Base-by-base conservation (phyloP, 1,140 invertebrate species). In the Leptopilina boulardi region DNA sequence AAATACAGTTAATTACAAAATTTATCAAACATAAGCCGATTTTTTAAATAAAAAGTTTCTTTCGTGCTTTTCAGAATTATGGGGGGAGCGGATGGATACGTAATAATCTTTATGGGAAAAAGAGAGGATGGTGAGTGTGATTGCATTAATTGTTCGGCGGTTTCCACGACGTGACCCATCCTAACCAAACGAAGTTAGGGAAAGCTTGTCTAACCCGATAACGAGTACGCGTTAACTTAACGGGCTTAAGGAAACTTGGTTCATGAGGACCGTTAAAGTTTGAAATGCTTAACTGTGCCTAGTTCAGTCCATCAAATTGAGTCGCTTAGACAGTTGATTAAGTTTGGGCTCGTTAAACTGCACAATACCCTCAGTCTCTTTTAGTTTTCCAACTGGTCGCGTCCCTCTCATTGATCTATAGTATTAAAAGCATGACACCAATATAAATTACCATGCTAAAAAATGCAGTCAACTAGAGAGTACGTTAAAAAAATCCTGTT, bases 151-250 rank as follows among this genome's bases (percentile, higher is more conserved):
- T 76, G 80, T 21, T 66, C 71, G 77, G 75, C 74, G 71, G 74
- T 75, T 74, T 75, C 10, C 70, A 71, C 79, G 74, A 77, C 77
- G 78, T 74, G 76, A 80, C 77, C 71, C 77, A 78, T 81, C 76
- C 76, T 80, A 81, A 79, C 76, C 80, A 84, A 80, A 84, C 73
- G 76, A 82, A 84, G 79, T 84, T 84, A 78, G 34, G 47, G 75
- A 76, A 76, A 81, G 75, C 79, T 81, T 77, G 78, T 59, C 71
- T 82, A 84, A 82, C 81, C 80, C 71, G 82, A 83, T 84, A 82
- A 84, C 77, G 78, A 83, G 74, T 80, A 54, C 73, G 76, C 80
- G 78, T 78, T 79, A 83, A 83, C 81, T 82, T 79, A 59, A 59
- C 51, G 51, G 77, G 76, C 79, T 84, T 82, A 81, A 79, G 73